These are phyloP conservation scores for Bombus superbus DNA, from an alignment of 1,140 invertebrate species.

Conservation along the genomic window DNA sequence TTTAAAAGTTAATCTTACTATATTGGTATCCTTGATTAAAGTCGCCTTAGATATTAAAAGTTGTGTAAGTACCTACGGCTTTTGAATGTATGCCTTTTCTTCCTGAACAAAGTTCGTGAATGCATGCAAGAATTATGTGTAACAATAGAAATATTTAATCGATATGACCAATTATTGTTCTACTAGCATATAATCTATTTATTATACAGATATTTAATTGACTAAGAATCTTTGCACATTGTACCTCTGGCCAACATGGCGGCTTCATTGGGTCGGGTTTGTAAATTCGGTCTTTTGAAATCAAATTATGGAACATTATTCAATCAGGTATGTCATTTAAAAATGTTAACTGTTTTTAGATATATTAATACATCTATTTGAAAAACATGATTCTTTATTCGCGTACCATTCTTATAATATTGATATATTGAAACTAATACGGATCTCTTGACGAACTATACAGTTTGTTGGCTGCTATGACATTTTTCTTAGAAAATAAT, in stretches of 20 bases:
- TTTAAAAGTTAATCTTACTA: conserved; percentile 4
- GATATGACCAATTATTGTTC: not conserved
- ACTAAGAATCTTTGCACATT: conserved; percentile 68
- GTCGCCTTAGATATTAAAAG: conserved; percentile 26
- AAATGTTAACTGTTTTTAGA: not conserved
- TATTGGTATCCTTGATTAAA: conserved; percentile 46
- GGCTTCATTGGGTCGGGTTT: conserved; percentile 91
- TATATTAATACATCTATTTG: not conserved
- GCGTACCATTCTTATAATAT: not conserved
- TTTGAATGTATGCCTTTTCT: not conserved
- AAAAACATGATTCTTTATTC: not conserved
- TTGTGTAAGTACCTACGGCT: conserved; percentile 40
- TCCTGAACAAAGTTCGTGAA: not conserved
- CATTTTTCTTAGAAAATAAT: conserved; percentile 37
- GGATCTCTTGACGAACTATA: not conserved
- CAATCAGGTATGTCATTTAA: conserved; percentile 81
- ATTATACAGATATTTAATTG: conserved; percentile 50
- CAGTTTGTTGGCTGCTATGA: conserved; percentile 77
- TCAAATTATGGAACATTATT: conserved; percentile 82
- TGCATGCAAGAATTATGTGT: not conserved
- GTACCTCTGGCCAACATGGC: conserved; percentile 88
- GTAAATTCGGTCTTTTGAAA: conserved; percentile 89
- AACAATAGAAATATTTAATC: not conserved
- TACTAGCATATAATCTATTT: not conserved
- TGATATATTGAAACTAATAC: conserved; percentile 7